Base-by-base conservation (phyloP, 2,113 vertebrate genomes). In the Ploceus nigricollis region DNA sequence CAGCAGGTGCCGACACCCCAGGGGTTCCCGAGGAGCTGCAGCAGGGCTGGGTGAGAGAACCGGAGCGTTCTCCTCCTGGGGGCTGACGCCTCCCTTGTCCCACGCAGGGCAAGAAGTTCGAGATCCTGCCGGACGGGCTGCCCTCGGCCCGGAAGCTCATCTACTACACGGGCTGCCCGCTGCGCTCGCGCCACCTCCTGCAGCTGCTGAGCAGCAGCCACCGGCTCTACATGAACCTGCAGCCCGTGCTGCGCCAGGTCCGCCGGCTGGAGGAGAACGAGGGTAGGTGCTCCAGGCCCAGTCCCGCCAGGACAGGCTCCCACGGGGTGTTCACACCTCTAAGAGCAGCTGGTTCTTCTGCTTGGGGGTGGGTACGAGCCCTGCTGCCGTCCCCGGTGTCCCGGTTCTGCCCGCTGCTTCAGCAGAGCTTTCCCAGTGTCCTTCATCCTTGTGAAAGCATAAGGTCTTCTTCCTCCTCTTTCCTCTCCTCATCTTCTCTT, bases 171-270 rank as follows among this genome's bases (percentile, higher is more conserved):
- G 99, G 99, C 42, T 99, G 99, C 92, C 99, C 99, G 7, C 30
- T 98, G 88, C 98, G 99, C 81, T 99, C 99, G 42, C 98, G 99
- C 9, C 99, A 99, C 97, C 99, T 99, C 87, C 98, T 99, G 80
- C 99, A 99, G 95, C 98, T 99, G 65, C 98, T 99, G 71, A 99
- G 99, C 98, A 99, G 98, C 97, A 99, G 99, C 97, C 99, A 99
- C 95, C 98, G 99, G 25, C 99, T 99, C 89, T 99, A 99, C 98
- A 99, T 99, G 99, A 99, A 99, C 96, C 98, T 99, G 94, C 99
- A 99, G 97, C 99, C 99, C 0, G 92, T 99, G 50, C 98, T 99
- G 95, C 99, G 99, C 84, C 99, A 99, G 89, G 99, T 99, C 89
- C 98, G 99, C 39, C 97, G 98, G 69, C 97, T 99, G 88, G 99